Conservation (phyloP, 1,140 invertebrate genomes). For the Pogonomyrmex barbatus region DNA sequence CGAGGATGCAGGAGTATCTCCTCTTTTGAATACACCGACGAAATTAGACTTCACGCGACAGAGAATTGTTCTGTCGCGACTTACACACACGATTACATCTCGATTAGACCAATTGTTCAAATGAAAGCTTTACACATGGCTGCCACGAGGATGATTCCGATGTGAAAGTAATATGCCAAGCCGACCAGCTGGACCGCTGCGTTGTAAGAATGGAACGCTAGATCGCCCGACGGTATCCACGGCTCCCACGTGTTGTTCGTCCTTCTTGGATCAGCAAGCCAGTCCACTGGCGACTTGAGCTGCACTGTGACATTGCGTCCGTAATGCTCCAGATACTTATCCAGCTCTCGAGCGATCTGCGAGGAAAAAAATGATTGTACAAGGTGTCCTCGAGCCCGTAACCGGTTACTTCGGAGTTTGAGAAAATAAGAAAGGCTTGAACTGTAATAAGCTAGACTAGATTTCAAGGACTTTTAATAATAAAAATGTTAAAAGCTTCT, state of each 20-base stretch:
- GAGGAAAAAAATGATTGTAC: constrained; percentile 10
- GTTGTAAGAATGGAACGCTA: constrained; percentile 71
- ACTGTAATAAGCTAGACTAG: background rate
- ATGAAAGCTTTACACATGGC: constrained; percentile 71
- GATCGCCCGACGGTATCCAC: constrained; percentile 78
- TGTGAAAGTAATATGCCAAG: constrained; percentile 75
- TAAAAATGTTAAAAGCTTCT: background rate
- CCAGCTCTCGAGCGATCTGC: constrained; percentile 82
- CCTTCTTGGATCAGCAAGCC: constrained; percentile 83
- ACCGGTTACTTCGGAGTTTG: background rate
- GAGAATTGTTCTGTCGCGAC: background rate
- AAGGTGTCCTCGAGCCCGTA: background rate
- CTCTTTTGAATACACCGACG: background rate
- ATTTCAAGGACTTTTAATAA: background rate
- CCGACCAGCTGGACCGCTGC: constrained; percentile 71
- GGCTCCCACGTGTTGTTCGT: constrained; percentile 86
- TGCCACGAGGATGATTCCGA: constrained; percentile 76
- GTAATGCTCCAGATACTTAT: constrained; percentile 82
- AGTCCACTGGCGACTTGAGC: constrained; percentile 79
- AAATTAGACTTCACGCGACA: background rate
- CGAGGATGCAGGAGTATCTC: background rate
- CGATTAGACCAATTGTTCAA: constrained; percentile 64
- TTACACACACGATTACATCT: background rate
- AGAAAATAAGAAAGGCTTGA: background rate
- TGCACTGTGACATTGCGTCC: constrained; percentile 80